phyloP scores from a whole-genome alignment of 2,888 invertebrate genomes.

The Ichneumon xanthorius region DNA sequence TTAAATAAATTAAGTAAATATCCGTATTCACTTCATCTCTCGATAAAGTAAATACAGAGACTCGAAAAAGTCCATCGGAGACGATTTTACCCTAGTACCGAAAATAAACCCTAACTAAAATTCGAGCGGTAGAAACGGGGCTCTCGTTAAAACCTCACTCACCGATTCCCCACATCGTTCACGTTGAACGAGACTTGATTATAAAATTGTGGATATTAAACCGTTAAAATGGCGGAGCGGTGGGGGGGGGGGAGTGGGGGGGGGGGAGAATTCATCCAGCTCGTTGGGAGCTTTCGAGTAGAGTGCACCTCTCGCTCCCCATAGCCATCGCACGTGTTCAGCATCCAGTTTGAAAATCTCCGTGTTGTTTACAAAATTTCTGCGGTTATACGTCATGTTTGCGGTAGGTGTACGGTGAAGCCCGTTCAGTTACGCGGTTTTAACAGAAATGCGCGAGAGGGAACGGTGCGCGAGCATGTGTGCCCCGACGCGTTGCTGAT shows the following conservation, averaged over 20 bases:
- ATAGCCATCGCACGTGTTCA: slow-evolving; percentile 21
- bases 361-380: slow-evolving; percentile 71
- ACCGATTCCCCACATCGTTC: neutral
- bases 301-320: neutral
- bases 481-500: slow-evolving; percentile 52
- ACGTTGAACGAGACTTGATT: slow-evolving; percentile 26
- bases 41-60: too few relatives aligned
- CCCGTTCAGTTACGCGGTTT: slow-evolving; percentile 73
- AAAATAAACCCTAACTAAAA: neutral
- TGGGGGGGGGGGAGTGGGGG: too few relatives aligned
- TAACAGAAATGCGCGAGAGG: slow-evolving; percentile 11
- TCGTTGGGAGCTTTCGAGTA: neutral
- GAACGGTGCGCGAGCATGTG: slow-evolving; percentile 39
- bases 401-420: slow-evolving; percentile 61
- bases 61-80: too few relatives aligned
- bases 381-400: slow-evolving; percentile 71
- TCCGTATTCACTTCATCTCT: too few relatives aligned
- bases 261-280: neutral
- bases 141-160: neutral
- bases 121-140: neutral
- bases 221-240: slow-evolving; percentile 1
- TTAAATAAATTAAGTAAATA: too few relatives aligned
- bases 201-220: slow-evolving; percentile 34
- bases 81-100: too few relatives aligned
- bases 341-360: slow-evolving; percentile 44